Base-by-base conservation (phyloP, 2,888 invertebrate species). In the Lochmaea crataegi region DNA sequence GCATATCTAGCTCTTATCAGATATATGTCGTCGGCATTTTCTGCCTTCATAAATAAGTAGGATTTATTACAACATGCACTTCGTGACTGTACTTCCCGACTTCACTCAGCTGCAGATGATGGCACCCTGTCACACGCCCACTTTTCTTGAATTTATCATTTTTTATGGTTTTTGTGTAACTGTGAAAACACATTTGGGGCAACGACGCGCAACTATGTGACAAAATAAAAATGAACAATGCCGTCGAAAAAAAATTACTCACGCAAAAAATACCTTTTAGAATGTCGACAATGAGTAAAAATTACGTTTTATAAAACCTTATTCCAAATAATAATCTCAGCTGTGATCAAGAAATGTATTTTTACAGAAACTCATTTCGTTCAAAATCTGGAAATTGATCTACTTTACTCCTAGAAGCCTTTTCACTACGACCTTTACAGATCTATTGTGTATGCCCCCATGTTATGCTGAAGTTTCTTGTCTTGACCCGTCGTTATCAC, bases 1-100 rank as follows among this genome's bases (percentile, higher is more conserved):
- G 77, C 79, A 79, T 82, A 83, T 82, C 80, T 78, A 75, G 75
- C 73, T 76, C 77, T 78, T 80, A 82, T 83, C 83, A 80, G 81
- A 82, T 81, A 82, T 81, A 80, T 82, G 83, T 83, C 83, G 80
- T 79, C 80, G 75, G 80, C 80, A 80, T 83, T 84, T 82, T 83
- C 82, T 82, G 82, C 84, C 84, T 85, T 85, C 84, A 85, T 85
- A 85, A 85, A 85, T 85, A 86, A 86, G 84, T 82, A 80, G 84
- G 84, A 86, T 86, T 86, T 86, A 86, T 86, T 80, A 83, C 83
- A 83, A 84, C 85, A 84, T 84, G 84, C 84, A 84, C 85, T 85
- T 80, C 85, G 85, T 85, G 85, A 85, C 85, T 84, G 78, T 79
- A 80, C 80, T 82, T 80, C 81, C 80, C 81, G 80, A 78, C 80